Conservation (phyloP, 2,888 invertebrate genomes). For the Drosophila mimica region DNA sequence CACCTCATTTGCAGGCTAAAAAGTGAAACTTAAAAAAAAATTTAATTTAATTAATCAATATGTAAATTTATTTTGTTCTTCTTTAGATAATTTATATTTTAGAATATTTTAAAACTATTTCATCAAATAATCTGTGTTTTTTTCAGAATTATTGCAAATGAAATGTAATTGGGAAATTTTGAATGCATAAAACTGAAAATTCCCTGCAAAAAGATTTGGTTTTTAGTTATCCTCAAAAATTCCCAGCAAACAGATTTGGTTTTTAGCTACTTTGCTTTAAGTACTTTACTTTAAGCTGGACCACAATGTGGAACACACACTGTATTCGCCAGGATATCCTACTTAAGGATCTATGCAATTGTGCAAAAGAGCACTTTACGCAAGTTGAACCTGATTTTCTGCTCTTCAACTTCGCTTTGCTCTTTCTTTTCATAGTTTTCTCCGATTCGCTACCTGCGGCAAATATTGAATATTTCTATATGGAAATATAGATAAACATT, state of each 20-base stretch:
- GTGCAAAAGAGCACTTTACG: background rate
- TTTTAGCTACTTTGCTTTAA: background rate
- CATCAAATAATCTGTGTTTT: background rate
- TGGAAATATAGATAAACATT: background rate
- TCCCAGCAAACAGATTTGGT: background rate
- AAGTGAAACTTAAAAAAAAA: background rate
- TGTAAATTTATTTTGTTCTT: background rate
- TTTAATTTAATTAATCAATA: too few relatives aligned
- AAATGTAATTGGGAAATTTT: background rate
- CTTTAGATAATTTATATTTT: background rate
- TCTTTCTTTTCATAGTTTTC: background rate
- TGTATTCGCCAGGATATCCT: conserved; percentile 5
- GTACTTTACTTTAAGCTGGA: conserved; percentile 11
- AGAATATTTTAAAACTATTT: background rate
- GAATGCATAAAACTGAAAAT: background rate
- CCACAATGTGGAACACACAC: background rate
- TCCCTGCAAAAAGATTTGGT: conserved; percentile 1
- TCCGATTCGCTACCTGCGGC: conserved; percentile 38
- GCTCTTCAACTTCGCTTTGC: background rate
- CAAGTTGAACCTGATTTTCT: background rate
- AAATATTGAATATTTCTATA: background rate
- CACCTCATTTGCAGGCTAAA: background rate
- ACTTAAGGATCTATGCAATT: conserved; percentile 31
- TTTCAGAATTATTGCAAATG: background rate
- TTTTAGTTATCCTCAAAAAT: background rate